Evolutionary conservation across 2,113 vertebrate species (phyloP).

Genomic region (Microcebus ravelobensis): DNA sequence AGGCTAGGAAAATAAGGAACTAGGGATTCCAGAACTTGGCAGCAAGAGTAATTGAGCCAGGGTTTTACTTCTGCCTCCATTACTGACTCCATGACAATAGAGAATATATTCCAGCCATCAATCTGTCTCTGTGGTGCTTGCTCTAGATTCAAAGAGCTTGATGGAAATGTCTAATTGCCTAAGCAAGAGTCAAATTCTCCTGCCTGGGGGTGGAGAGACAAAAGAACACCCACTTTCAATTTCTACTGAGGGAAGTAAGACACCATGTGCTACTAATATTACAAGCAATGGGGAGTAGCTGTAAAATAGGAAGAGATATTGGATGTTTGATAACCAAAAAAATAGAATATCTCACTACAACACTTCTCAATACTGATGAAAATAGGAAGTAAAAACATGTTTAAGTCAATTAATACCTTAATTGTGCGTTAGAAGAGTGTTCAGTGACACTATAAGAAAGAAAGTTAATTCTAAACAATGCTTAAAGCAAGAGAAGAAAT

Average conservation of each 20-base stretch:
- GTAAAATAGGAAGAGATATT: background rate
- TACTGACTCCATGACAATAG: no score
- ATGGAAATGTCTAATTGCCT: background rate
- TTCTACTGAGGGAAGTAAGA: background rate
- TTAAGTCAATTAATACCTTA: slow-evolving; percentile 10
- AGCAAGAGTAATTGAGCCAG: background rate
- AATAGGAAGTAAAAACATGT: slow-evolving; percentile 1
- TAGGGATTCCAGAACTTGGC: background rate
- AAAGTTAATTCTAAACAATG: slow-evolving; percentile 31
- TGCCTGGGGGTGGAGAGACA: background rate
- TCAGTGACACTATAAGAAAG: background rate
- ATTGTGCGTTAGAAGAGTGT: background rate
- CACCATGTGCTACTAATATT: background rate
- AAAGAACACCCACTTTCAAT: background rate
- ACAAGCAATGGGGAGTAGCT: background rate
- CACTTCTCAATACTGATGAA: background rate
- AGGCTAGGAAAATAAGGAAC: background rate
- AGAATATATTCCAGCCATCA: background rate
- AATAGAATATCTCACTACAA: background rate
- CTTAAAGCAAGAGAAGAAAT: slow-evolving; percentile 54
- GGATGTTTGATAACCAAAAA: slow-evolving; percentile 8
- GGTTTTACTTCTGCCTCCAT: background rate
- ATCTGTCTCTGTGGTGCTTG: background rate
- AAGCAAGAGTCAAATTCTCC: background rate
- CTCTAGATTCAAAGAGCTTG: background rate